Percentiles rank a stretch among this genome's conserved stretches.
These are phyloP conservation scores for Poicephalus meyeri DNA, from an alignment of 2,113 vertebrate species.

Conservation along the genomic window DNA sequence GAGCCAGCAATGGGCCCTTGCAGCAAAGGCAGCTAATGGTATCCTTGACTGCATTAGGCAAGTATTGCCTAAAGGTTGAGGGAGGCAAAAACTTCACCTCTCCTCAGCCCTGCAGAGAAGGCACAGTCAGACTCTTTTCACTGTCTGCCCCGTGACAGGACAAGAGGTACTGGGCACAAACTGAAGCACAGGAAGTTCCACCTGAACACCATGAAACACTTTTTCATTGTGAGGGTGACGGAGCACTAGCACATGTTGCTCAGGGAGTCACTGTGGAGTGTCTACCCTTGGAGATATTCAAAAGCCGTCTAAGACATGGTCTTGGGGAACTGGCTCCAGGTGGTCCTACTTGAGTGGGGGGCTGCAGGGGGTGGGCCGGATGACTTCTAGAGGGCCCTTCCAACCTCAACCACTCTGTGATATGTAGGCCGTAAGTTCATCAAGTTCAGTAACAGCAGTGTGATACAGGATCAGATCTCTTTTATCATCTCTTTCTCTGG, in stretches of 20 bases:
- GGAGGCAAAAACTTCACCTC: neutral
- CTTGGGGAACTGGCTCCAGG: neutral
- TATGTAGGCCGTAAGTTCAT: neutral
- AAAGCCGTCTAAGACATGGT: neutral
- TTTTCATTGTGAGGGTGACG: neutral
- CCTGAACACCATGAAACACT: neutral
- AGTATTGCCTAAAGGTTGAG: neutral
- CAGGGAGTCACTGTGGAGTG: neutral
- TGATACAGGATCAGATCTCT: neutral
- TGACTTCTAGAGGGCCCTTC: neutral
- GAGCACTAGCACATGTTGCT: neutral
- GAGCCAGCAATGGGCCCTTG: neutral
- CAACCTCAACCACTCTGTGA: neutral
- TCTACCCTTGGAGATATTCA: neutral
- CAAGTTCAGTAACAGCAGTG: neutral
- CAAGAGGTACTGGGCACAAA: neutral
- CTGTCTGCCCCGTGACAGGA: neutral
- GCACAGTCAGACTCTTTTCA: neutral
- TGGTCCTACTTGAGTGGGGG: neutral
- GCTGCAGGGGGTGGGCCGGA: fast-evolving
- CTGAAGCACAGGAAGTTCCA: neutral
- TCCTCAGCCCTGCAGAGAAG: neutral
- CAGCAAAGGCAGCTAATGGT: fast-evolving
- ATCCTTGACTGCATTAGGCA: neutral
- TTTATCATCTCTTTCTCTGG: neutral